phyloP scores from a whole-genome alignment of 2,888 invertebrate species.

The Deilephila porcellus region DNA sequence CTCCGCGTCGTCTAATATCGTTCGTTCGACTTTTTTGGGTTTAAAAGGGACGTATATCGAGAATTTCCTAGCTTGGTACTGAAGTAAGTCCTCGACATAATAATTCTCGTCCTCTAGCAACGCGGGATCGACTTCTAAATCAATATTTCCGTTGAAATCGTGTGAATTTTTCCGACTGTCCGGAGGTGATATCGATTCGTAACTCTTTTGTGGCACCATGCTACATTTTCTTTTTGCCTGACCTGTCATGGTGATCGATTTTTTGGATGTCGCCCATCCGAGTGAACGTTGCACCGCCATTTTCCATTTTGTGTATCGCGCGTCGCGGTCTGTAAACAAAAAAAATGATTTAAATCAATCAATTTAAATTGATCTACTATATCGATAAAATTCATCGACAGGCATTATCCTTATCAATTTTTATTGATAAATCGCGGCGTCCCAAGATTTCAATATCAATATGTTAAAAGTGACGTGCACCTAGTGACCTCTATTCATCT shows the following conservation, averaged over 20 bases:
- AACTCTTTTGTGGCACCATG: constrained; percentile 55
- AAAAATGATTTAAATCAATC: no score
- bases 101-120: constrained; percentile 51
- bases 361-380: no score
- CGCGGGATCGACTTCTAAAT: constrained; percentile 46
- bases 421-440: no score
- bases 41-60: constrained; percentile 63
- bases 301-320: constrained; percentile 96
- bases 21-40: constrained; percentile 57
- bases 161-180: constrained; percentile 58
- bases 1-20: constrained; percentile 74
- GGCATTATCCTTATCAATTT: no score
- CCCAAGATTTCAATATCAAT: no score
- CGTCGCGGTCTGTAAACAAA: constrained; percentile 88
- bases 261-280: constrained; percentile 93
- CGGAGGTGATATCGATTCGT: constrained; percentile 52
- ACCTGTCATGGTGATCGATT: constrained; percentile 91
- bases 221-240: constrained; percentile 76
- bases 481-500: no score
- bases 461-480: no score
- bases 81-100: constrained; percentile 65
- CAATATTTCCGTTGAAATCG: constrained; percentile 45
- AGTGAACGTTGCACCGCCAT: constrained; percentile 96
- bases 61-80: constrained; percentile 73
- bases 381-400: no score